phyloP scores from a whole-genome alignment of 2,888 invertebrate species.

The Drosophila anceps region DNA sequence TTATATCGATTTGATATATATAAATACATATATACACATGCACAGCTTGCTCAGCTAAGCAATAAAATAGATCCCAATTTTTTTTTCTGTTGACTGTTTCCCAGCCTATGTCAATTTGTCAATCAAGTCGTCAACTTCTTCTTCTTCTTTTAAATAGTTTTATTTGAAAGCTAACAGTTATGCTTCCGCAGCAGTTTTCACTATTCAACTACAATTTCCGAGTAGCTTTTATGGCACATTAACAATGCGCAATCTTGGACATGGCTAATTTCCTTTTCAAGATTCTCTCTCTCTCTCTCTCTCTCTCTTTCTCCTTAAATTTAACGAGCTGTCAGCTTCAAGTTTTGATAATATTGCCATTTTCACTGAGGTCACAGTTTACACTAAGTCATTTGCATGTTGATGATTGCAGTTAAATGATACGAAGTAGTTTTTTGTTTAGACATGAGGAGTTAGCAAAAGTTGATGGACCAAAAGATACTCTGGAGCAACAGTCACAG shows the following conservation, averaged over 20 bases:
- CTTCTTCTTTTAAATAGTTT: background rate
- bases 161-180: slow-evolving; percentile 16
- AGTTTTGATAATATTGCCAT: slow-evolving; percentile 30
- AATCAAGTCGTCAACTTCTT: background rate
- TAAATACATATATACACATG: background rate
- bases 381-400: slow-evolving; percentile 16
- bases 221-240: slow-evolving; percentile 56
- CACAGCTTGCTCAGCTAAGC: slow-evolving; percentile 4
- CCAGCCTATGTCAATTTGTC: background rate
- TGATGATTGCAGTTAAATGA: slow-evolving; percentile 26
- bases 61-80: background rate
- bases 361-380: slow-evolving; percentile 18
- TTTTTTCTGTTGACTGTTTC: background rate
- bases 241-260: slow-evolving; percentile 36
- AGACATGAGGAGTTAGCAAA: background rate
- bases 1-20: background rate
- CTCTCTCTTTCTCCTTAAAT: slow-evolving; percentile 40
- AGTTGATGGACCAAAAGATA: background rate
- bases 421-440: slow-evolving; percentile 6
- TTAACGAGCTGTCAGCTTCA: slow-evolving; percentile 46
- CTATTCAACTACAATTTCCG: slow-evolving; percentile 25
- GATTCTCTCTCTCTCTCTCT: slow-evolving; percentile 48
- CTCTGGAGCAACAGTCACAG: background rate
- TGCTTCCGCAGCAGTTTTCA: slow-evolving; percentile 40
- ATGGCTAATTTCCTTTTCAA: slow-evolving; percentile 49